Evolutionary conservation across 2,888 invertebrate genomes (phyloP).

Genomic region (Limulus polyphemus): DNA sequence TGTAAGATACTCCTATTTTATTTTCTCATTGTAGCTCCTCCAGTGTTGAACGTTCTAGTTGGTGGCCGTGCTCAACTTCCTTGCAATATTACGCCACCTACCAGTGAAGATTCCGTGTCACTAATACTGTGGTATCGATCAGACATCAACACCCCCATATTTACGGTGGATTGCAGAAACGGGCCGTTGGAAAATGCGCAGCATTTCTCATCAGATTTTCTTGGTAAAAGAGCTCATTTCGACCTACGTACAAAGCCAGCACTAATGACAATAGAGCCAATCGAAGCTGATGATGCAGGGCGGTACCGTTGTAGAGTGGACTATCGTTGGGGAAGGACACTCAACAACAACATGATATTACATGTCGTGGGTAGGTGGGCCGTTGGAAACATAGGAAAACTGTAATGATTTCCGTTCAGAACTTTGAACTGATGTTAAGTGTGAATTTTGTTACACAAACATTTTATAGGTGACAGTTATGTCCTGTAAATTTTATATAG

Average conservation of each 20-base stretch:
- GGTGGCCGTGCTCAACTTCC: constrained; percentile 27
- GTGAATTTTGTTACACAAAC: no score
- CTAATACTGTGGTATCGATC: constrained; percentile 20
- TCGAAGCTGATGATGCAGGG: constrained; percentile 20
- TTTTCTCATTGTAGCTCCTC: constrained; percentile 10
- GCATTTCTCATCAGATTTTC: constrained; percentile 16
- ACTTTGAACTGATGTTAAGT: no score
- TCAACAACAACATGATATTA: constrained; percentile 15
- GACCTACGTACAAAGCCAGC: constrained; percentile 19
- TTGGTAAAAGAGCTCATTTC: constrained; percentile 18
- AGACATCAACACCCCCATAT: constrained; percentile 18
- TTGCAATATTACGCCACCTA: constrained; percentile 34
- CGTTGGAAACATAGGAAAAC: no score
- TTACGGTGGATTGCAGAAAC: constrained; percentile 18
- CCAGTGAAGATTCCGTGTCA: constrained; percentile 19
- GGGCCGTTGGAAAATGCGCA: constrained; percentile 19
- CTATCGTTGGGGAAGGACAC: constrained; percentile 21
- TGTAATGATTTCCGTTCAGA: no score
- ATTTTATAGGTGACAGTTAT: no score
- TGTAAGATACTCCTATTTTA: background rate
- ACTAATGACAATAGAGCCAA: constrained; percentile 16
- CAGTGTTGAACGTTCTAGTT: constrained; percentile 19
- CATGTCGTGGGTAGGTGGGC: constrained; percentile 19
- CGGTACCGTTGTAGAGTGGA: constrained; percentile 20
- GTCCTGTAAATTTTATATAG: no score